Evolutionary conservation across 2,888 invertebrate genomes (phyloP).

Genomic region (Aphidius colemani): DNA sequence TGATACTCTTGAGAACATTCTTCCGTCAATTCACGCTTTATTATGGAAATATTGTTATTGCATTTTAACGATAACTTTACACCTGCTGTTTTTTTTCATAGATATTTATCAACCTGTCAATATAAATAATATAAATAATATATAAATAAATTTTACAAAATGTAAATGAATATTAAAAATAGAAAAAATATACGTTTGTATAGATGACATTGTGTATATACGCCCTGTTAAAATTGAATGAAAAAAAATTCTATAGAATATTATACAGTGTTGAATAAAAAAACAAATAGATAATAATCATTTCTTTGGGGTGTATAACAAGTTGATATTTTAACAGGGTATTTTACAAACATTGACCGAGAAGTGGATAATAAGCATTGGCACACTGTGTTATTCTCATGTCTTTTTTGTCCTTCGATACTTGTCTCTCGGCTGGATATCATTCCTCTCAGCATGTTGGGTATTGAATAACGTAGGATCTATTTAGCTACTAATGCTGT

Average conservation of each 20-base stretch:
- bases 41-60: constrained; percentile 8
- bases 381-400: background rate
- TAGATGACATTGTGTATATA: too few relatives aligned
- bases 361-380: too few relatives aligned
- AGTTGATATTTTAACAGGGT: constrained; percentile 20
- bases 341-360: background rate
- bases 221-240: too few relatives aligned
- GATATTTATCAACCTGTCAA: too few relatives aligned
- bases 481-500: constrained; percentile 59
- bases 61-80: background rate
- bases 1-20: constrained; percentile 36
- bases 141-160: too few relatives aligned
- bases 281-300: background rate
- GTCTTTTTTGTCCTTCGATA: background rate
- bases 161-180: too few relatives aligned
- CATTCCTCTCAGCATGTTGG: too few relatives aligned
- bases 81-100: too few relatives aligned
- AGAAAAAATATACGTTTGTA: too few relatives aligned
- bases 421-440: background rate
- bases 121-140: too few relatives aligned
- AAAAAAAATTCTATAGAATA: too few relatives aligned
- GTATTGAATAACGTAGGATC: constrained; percentile 51
- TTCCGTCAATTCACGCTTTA: constrained; percentile 34
- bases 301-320: constrained; percentile 3
- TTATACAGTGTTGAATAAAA: too few relatives aligned